Base-by-base conservation (phyloP, 2,797 vertebrate species). In the Falco novaeseelandiae region DNA sequence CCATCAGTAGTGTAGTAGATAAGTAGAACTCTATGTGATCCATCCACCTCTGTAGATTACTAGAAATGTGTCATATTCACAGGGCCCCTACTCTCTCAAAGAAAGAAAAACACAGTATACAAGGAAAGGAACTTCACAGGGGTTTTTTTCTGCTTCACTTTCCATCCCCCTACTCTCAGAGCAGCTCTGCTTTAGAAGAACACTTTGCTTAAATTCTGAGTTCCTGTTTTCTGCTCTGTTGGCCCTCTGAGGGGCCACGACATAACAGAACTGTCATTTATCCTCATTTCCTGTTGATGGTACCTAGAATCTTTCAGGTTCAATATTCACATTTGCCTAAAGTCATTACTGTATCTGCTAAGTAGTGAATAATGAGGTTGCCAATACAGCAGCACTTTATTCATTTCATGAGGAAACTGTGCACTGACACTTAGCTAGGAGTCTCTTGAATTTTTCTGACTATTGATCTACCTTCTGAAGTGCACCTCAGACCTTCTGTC, bases 401-500 rank as follows among this genome's bases (percentile, higher is more conserved):
- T 94, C 57, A 61, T 84, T 96, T 95, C 63, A 63, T 48, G 84
- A 88, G 55, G 91, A 87, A 95, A 96, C 97, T 94, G 80, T 76
- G 48, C 58, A 62, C 69, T 73, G 87, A 95, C 63, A 57, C 65
- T 96, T 92, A 91, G 89, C 65, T 90, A 71, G 44, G 70, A 95
- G 62, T 66, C 91, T 95, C 59, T 90, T 83, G 87, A 88, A 61
- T 85, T 95, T 92, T 92, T 93, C 79, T 97, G 76, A 70, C 89
- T 96, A 96, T 96, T 95, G 96, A 97, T 97, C 91, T 89, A 46
- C n/a, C 42, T 74, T 83, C 81, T 96, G 90, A 94, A 97, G 78
- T 92, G 72, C 65, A 89, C 44, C 88, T 88, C 92, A 95, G 92
- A 96, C 89, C 87, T 92, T 79, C 59, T 95, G 95, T 87, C 87